phyloP scores from a whole-genome alignment of 1,140 invertebrate species.

The Chelonus insularis region DNA sequence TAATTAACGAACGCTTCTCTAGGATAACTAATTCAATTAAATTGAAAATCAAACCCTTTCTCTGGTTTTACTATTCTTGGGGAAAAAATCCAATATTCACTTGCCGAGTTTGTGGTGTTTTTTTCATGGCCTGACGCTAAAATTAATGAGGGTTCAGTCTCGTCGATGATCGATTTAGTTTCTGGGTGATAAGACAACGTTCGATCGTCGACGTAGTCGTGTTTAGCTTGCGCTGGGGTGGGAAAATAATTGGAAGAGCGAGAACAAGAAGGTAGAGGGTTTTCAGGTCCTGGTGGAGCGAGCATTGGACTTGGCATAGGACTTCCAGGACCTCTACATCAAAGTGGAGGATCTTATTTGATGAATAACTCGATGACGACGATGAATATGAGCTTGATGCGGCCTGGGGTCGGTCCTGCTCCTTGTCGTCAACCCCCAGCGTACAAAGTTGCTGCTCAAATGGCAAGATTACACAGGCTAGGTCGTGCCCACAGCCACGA shows the following conservation, averaged over 20 bases:
- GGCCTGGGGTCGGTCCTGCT: constrained; percentile 36
- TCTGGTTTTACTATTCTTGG: no score
- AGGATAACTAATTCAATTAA: no score
- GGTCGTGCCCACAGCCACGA: constrained; percentile 85
- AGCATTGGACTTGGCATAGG: constrained; percentile 44
- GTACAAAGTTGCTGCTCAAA: constrained; percentile 79
- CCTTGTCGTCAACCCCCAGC: constrained; percentile 68
- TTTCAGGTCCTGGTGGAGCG: constrained; percentile 55
- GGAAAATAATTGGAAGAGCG: constrained; percentile 30
- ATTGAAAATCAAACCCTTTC: no score
- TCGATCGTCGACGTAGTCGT: constrained; percentile 16
- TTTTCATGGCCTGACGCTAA: no score
- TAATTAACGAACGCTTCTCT: no score
- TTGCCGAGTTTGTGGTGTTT: no score
- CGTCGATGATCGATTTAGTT: constrained; percentile 16
- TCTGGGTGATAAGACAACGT: background rate
- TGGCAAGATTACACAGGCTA: constrained; percentile 75
- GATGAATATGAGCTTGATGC: constrained; percentile 37
- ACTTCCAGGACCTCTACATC: constrained; percentile 46
- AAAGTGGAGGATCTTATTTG: constrained; percentile 33
- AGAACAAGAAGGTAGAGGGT: constrained; percentile 55
- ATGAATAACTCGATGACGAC: constrained; percentile 32
- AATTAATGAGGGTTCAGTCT: background rate
- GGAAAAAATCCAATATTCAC: no score
- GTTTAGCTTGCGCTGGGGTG: background rate